Base-by-base conservation (phyloP, 2,797 vertebrate genomes). In the Danio albolineatus region DNA sequence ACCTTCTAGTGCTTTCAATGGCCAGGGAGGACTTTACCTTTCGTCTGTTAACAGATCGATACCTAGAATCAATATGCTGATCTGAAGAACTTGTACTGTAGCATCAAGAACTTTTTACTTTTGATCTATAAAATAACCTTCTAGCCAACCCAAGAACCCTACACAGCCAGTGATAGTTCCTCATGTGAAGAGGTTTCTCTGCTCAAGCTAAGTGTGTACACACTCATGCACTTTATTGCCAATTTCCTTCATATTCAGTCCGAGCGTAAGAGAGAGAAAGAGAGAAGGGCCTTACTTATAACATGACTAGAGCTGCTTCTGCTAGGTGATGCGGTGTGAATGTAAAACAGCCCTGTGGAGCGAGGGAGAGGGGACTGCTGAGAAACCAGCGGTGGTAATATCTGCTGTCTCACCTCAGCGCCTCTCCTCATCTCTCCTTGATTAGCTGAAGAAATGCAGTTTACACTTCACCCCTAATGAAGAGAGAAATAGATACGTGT, bases 361-460 rank as follows among this genome's bases (percentile, higher is more conserved):
- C 88, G 83, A 77, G 70, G 6, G 13, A 90, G 89, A 93, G 91
- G 90, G 85, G 83, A 87, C 91, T 90, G 91, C 89, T 90, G 88
- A 90, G 92, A 89, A 89, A 91, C 81, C 90, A 88, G 88, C 89
- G 89, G 87, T 95, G 94, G 93, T 93, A 93, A 96, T 97, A 96
- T 95, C 92, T 92, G 86, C 89, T 85, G 95, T 96, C 95, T 96
- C 95, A 95, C 95, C 95, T 95, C 94, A 93, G 90, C 93, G 92
- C 94, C 94, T 96, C 96, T 93, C 94, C 92, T 96, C 94, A 97
- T 96, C 96, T 95, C 90, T 92, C 91, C 94, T 93, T 95, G 94
- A 95, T 98, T 96, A 96, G 92, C 90, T 96, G 92, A 93, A 94
- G 96, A 96, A 97, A 96, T 95, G 91, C 95, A 94, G 93, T 93